These are phyloP conservation scores for Azemiops feae DNA, from an alignment of 2,113 vertebrate species.

Conservation along the genomic window DNA sequence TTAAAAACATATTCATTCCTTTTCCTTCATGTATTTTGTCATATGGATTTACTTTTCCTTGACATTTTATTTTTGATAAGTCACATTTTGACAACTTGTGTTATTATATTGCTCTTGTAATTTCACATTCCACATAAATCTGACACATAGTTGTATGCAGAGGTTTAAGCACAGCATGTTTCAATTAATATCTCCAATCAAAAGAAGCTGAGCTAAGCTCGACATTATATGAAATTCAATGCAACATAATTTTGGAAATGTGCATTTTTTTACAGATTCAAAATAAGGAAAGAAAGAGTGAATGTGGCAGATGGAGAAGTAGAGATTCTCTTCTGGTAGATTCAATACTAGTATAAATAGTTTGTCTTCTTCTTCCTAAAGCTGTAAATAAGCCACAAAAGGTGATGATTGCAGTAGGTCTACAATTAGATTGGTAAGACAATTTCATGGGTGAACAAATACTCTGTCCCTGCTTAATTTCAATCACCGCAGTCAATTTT, in stretches of 20 bases:
- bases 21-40: not conserved
- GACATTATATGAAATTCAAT: not conserved
- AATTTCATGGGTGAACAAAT: not conserved
- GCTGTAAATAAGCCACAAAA: not conserved
- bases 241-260: not conserved
- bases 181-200: not conserved
- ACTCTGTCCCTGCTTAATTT: not conserved
- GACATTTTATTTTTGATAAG: constrained; percentile 28
- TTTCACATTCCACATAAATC: not conserved
- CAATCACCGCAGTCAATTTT: not conserved
- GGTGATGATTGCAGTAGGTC: not conserved
- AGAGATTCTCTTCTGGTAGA: not conserved
- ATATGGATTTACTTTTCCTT: constrained; percentile 16
- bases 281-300: not conserved
- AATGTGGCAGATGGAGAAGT: not conserved
- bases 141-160: not conserved
- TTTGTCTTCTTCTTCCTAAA: not conserved
- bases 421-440: not conserved
- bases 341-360: not conserved
- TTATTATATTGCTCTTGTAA: not conserved
- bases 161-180: not conserved
- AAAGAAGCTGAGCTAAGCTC: not conserved
- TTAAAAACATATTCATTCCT: not conserved
- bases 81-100: constrained; percentile 7
- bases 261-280: not conserved